Base-by-base conservation (phyloP, 2,888 invertebrate genomes). In the Pardosa pseudoannulata region DNA sequence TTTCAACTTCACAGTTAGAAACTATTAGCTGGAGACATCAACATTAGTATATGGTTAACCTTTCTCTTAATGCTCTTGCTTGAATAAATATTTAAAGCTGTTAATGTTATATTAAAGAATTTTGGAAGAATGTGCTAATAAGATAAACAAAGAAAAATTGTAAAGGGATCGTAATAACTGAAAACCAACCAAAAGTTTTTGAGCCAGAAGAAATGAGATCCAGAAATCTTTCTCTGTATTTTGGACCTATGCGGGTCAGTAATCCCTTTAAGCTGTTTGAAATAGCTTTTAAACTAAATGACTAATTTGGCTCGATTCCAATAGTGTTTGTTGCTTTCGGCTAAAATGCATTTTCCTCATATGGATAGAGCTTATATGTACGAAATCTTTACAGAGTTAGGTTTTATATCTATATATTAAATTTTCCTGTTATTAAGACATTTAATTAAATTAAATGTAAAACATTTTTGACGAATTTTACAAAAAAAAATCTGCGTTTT, bases 211-310 rank as follows among this genome's bases (percentile, higher is more conserved):
- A 56, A 56, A 56, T 56, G 13, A 16, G 23, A 23, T 23, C 23
- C 19, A 11, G 23, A 1, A 23, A 19, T 56, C 16, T 46, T 46
- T 16, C 41, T 56, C 56, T 3, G 16, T 56, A 13, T 46, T 56
- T 56, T 56, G 23, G 19, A 6, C 5, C 3, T 23, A 56, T 56
- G 56, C 56, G 56, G 56, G 56, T 56, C 56, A 56, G 56, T 56
- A 56, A 56, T 56, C 56, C 23, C 23, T 56, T 23, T 56, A 56
- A 56, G 56, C 19, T n/a, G 16, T 23, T 56, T 56, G 23, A 56
- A 56, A 56, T 56, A 56, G 56, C 56, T 23, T 56, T 56, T 56
- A 23, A 56, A 23, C 56, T 56, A 56, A 56, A 56, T 23, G 19
- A 23, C 56, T 56, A 19, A 56, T 56, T 56, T 56, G 56, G 56